Evolutionary conservation across 2,113 vertebrate species (phyloP).

Genomic region (Stegastes partitus): DNA sequence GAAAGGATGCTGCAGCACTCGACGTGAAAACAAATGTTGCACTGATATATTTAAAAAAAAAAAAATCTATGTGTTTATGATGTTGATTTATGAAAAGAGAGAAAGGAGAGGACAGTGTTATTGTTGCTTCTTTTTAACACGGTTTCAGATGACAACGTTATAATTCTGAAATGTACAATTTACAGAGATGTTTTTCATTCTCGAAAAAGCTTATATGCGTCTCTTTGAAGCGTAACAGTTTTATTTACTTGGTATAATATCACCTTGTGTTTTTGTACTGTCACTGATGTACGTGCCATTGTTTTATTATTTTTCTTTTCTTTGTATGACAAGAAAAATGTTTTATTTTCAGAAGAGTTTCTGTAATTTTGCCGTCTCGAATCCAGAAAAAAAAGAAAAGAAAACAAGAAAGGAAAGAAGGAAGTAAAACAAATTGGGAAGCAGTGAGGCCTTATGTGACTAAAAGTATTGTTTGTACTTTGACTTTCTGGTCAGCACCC

Average conservation of each 20-base stretch:
- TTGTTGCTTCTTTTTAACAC: conserved; percentile 66
- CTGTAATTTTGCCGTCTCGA: conserved; percentile 78
- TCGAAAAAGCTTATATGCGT: conserved; percentile 69
- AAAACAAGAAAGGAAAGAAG: conserved; percentile 37
- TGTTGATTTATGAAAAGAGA: conserved; percentile 73
- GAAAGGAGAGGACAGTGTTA: conserved; percentile 59
- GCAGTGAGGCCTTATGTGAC: conserved; percentile 79
- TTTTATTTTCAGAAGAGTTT: conserved; percentile 78
- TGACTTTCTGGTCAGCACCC: conserved; percentile 66
- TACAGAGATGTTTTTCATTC: conserved; percentile 78
- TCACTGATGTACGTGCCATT: conserved; percentile 77
- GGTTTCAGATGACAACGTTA: conserved; percentile 70
- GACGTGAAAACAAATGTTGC: conserved; percentile 84
- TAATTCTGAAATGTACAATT: conserved; percentile 77
- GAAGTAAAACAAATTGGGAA: conserved; percentile 40
- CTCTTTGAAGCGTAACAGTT: conserved; percentile 71
- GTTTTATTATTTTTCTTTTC: conserved; percentile 47
- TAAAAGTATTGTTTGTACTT: conserved; percentile 76
- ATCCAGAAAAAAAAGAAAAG: conserved; percentile 47
- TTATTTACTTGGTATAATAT: conserved; percentile 79
- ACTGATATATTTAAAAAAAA: conserved; percentile 84
- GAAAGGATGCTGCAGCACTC: conserved; percentile 94
- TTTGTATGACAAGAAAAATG: conserved; percentile 63
- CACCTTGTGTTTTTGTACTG: conserved; percentile 77
- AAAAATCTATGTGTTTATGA: conserved; percentile 78